These are phyloP conservation scores for Mythimna vitellina DNA, from an alignment of 2,888 invertebrate species.

Conservation along the genomic window DNA sequence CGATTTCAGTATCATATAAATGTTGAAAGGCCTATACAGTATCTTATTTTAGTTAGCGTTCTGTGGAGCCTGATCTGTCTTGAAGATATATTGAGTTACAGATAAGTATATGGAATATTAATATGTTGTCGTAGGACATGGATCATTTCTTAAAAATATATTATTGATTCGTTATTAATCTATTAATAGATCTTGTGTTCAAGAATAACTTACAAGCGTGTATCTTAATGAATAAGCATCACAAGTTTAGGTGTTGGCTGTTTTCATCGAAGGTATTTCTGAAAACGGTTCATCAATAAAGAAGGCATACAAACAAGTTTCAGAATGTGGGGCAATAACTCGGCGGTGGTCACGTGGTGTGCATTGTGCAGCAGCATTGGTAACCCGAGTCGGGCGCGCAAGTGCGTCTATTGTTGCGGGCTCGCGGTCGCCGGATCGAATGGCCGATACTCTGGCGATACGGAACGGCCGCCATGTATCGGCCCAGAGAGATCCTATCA, in stretches of 20 bases:
- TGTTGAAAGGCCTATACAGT: background rate
- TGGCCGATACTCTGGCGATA: constrained; percentile 53
- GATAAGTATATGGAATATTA: constrained; percentile 1
- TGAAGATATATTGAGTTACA: constrained; percentile 8
- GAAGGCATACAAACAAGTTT: constrained; percentile 27
- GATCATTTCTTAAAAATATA: constrained; percentile 8
- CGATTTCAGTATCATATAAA: constrained; percentile 11
- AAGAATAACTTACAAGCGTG: background rate
- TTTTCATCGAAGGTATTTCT: background rate
- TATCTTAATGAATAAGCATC: background rate
- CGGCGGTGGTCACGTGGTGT: constrained; percentile 54
- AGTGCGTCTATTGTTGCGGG: constrained; percentile 67
- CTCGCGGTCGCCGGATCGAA: constrained; percentile 67
- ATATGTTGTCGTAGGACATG: constrained; percentile 11
- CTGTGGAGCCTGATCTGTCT: background rate
- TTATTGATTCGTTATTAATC: constrained; percentile 8
- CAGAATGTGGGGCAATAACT: constrained; percentile 57
- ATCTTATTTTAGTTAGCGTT: background rate
- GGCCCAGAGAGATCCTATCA: constrained; percentile 36
- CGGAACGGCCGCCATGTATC: constrained; percentile 49
- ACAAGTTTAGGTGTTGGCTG: background rate
- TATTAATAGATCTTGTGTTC: background rate
- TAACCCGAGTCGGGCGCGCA: constrained; percentile 60
- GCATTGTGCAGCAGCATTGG: constrained; percentile 56
- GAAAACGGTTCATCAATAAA: constrained; percentile 5